These are phyloP conservation scores for Laupala kohalensis DNA, from an alignment of 1,140 invertebrate species.

Conservation along the genomic window DNA sequence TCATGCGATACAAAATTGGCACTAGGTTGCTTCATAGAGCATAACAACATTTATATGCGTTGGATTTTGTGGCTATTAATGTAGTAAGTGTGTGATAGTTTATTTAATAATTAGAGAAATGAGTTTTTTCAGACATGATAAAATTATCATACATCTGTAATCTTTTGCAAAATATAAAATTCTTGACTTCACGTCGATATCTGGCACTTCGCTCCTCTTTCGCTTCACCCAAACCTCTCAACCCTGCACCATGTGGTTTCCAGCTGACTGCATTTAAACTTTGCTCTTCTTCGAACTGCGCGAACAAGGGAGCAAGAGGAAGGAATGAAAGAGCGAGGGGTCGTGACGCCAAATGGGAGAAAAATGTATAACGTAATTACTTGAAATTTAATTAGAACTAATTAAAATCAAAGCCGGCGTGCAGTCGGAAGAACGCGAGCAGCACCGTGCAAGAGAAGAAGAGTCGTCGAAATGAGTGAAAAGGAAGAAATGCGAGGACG, in stretches of 20 bases:
- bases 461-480: neutral
- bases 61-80: too few species aligned
- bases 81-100: too few species aligned
- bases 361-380: constrained; percentile 14
- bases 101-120: too few species aligned
- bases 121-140: too few species aligned
- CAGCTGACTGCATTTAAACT: neutral
- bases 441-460: neutral
- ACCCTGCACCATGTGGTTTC: neutral
- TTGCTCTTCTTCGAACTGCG: neutral
- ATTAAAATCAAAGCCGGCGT: constrained; percentile 13
- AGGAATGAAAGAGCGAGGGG: neutral
- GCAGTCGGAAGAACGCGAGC: constrained; percentile 1
- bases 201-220: too few species aligned
- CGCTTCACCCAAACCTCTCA: neutral
- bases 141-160: too few species aligned
- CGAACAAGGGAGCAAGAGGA: neutral
- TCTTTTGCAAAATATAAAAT: too few species aligned
- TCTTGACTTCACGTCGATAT: too few species aligned
- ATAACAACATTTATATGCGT: too few species aligned
- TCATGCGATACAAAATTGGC: too few species aligned
- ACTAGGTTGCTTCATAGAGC: too few species aligned
- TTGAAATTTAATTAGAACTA: constrained; percentile 14
- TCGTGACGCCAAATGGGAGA: constrained; percentile 10
- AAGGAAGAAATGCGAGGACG: neutral